Evolutionary conservation across 2,797 vertebrate species (phyloP), one percentile per base, ranked within the genome.

Genomic region (Lophotriccus pileatus): DNA sequence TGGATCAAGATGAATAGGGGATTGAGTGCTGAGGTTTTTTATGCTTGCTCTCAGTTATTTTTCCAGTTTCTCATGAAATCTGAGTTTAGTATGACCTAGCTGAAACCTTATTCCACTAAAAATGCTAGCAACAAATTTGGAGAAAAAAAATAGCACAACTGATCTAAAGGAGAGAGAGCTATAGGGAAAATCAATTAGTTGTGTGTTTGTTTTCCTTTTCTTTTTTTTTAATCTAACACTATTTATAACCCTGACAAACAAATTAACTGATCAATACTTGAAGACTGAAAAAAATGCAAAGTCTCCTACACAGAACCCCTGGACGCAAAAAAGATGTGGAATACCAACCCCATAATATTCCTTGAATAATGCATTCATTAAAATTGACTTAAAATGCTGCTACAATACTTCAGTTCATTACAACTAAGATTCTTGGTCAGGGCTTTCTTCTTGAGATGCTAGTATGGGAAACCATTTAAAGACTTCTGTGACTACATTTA

Each of bases 201-300:
- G 8, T 30, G 39, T 30, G 10, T 12, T 59, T 41, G 14, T 15
- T 41, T 20, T 25, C 34, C 47, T 47, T 47, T 41, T 39, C 37
- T 46, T 46, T 79, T 68, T 80, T 78, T 60, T 18, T 6, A 93
- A 90, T 32, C 43, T 72, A 95, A 77, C n/a, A 58, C n/a, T 93
- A 53, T 84, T 95, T 77, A 84, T 81, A 88, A 93, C 44, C 83
- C 60, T 90, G 87, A 92, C 70, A 92, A 90, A 73, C 49, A 75
- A 91, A 94, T 87, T 81, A 93, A 88, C 73, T 67, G 66, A 91
- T 95, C 90, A 72, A 90, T 95, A 95, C 49, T 44, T 67, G 43
- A 41, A 86, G 34, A 52, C 43, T n/a, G 34, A 67, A 67, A 86
- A 89, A 78, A 92, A 92, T 44, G 34, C 9, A 5, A n/a, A 44